Evolutionary conservation across 2,113 vertebrate genomes (phyloP).

Genomic region (Phrynosoma platyrhinos): DNA sequence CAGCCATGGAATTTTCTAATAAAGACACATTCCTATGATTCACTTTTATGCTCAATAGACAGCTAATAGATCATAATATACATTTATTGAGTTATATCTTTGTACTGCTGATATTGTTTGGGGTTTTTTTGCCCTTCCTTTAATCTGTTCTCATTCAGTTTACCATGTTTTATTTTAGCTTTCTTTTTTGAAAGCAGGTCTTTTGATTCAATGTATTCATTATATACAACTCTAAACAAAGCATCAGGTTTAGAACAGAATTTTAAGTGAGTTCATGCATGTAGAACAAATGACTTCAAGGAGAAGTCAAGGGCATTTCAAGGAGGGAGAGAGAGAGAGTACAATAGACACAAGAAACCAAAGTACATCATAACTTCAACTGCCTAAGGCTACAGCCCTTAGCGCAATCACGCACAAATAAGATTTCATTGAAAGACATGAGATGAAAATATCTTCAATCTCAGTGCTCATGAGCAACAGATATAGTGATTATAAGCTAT

Average conservation of each 20-base stretch:
- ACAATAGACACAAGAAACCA: neutral
- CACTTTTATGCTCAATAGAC: neutral
- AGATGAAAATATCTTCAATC: neutral
- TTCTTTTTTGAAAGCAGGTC: constrained; percentile 22
- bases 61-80: constrained; percentile 22
- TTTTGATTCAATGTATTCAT: neutral
- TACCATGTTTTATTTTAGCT: constrained; percentile 20
- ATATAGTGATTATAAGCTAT: neutral
- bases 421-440: neutral
- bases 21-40: neutral
- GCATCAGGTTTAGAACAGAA: constrained; percentile 9
- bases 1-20: constrained; percentile 25
- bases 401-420: neutral
- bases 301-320: neutral
- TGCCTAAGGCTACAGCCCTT: neutral
- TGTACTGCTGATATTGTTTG: neutral
- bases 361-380: neutral
- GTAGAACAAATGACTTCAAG: constrained; percentile 16
- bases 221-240: constrained; percentile 11
- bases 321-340: neutral
- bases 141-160: neutral
- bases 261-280: neutral
- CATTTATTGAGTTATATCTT: constrained; percentile 19
- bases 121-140: neutral
- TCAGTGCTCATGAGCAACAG: neutral